phyloP scores from a whole-genome alignment of 2,797 vertebrate species.

The Cheirogaleus major region DNA sequence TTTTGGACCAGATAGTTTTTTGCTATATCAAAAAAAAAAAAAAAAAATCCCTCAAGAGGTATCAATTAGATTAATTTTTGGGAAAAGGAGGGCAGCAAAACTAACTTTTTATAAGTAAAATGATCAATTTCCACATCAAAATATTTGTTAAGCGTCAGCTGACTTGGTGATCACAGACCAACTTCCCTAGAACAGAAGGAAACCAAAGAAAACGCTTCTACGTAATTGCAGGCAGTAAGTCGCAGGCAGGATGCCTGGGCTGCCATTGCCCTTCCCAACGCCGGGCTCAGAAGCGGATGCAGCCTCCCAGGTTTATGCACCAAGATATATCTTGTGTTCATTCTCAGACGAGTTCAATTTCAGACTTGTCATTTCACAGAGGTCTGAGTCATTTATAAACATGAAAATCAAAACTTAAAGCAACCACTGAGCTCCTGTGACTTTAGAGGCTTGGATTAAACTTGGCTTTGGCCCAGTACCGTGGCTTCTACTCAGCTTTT shows the following conservation, averaged over 20 bases:
- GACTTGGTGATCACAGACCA: background rate
- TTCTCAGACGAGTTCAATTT: background rate
- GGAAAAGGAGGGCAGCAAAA: background rate
- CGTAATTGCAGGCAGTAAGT: background rate
- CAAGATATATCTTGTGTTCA: background rate
- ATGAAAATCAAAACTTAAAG: background rate
- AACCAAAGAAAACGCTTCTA: background rate
- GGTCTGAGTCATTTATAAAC: background rate
- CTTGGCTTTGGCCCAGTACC: slow-evolving; percentile 38
- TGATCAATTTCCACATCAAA: background rate
- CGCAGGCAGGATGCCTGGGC: fast-evolving
- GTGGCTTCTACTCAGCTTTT: slow-evolving; percentile 58
- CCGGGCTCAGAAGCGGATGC: too few relatives aligned
- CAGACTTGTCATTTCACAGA: background rate
- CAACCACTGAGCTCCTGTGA: background rate
- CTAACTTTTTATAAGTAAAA: background rate
- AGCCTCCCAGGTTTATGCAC: fast-evolving
- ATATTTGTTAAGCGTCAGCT: background rate
- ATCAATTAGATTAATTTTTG: background rate
- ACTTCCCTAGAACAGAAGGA: background rate
- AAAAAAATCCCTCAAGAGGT: background rate
- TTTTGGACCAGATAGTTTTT: background rate
- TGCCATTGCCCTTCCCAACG: background rate
- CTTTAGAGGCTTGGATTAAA: background rate
- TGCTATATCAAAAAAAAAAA: background rate